Evolutionary conservation across 2,888 invertebrate species (phyloP).

Genomic region (Drosophila monieri): DNA sequence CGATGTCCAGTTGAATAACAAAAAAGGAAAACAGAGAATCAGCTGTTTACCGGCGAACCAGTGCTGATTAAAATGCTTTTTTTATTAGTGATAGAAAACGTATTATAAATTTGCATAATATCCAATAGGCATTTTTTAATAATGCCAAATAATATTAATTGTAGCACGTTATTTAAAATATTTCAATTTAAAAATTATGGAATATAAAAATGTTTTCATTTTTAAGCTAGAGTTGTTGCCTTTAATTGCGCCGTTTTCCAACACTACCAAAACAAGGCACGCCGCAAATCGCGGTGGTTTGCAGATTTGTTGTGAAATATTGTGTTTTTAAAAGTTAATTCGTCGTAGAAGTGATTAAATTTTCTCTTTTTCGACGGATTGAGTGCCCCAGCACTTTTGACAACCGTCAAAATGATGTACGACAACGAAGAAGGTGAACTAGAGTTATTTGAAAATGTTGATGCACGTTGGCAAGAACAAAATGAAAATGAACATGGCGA

Average conservation of each 20-base stretch:
- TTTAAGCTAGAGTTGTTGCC: neutral
- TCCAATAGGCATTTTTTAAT: neutral
- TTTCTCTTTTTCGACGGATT: conserved; percentile 1
- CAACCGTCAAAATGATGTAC: conserved; percentile 78
- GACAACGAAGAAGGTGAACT: conserved; percentile 83
- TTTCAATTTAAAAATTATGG: neutral
- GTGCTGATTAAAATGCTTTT: neutral
- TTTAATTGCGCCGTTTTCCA: neutral
- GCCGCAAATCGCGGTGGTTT: conserved; percentile 50
- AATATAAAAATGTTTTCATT: too few relatives aligned
- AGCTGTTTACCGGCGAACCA: conserved; percentile 53
- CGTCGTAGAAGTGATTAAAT: neutral
- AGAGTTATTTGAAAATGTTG: neutral
- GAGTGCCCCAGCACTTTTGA: conserved; percentile 43
- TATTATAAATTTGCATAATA: neutral
- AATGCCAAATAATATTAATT: neutral
- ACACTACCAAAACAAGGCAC: conserved; percentile 39
- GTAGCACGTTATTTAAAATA: neutral
- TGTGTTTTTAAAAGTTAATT: conserved; percentile 3
- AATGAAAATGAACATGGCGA: conserved; percentile 72
- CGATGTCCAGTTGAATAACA: conserved; percentile 57
- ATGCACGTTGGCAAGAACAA: conserved; percentile 31
- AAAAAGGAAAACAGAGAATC: conserved; percentile 37
- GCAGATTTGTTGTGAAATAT: conserved; percentile 45
- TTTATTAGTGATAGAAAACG: conserved; percentile 15